Percentiles rank a stretch among this genome's conserved stretches.
These are phyloP conservation scores for Pristionchus mayeri DNA, from an alignment of 2,888 invertebrate genomes.

Conservation along the genomic window DNA sequence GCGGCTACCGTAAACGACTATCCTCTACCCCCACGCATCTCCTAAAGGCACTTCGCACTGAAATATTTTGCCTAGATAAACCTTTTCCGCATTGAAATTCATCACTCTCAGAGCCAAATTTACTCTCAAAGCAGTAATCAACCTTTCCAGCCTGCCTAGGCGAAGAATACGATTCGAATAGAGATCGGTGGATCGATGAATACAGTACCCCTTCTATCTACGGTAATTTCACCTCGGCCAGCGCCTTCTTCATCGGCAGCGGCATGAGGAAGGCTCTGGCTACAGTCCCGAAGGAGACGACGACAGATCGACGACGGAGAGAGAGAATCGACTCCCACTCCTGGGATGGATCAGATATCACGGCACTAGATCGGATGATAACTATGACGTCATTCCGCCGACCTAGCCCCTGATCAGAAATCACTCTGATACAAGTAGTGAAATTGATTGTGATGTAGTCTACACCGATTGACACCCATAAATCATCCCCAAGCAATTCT, in stretches of 20 bases:
- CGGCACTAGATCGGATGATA: too few species aligned
- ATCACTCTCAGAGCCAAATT: not conserved
- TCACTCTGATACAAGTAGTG: too few species aligned
- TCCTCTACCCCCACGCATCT: not conserved
- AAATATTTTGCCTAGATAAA: not conserved
- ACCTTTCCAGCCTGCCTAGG: too few species aligned
- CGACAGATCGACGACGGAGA: conserved; percentile 6
- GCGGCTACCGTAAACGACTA: not conserved
- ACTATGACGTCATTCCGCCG: too few species aligned
- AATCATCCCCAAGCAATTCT: too few species aligned
- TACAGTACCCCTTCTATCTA: too few species aligned
- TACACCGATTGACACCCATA: too few species aligned
- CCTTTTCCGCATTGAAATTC: not conserved
- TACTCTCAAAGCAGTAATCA: too few species aligned
- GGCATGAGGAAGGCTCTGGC: conserved; percentile 35
- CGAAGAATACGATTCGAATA: not conserved
- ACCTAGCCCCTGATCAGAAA: too few species aligned
- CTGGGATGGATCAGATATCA: too few species aligned
- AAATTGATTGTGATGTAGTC: too few species aligned
- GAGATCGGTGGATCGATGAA: too few species aligned
- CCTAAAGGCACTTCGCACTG: not conserved
- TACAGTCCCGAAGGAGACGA: conserved; percentile 34
- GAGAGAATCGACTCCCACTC: conserved; percentile 9
- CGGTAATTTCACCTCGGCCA: not conserved
- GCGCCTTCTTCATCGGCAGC: conserved; percentile 9